Conservation (phyloP, 2,113 vertebrate genomes). For the Caretta caretta region DNA sequence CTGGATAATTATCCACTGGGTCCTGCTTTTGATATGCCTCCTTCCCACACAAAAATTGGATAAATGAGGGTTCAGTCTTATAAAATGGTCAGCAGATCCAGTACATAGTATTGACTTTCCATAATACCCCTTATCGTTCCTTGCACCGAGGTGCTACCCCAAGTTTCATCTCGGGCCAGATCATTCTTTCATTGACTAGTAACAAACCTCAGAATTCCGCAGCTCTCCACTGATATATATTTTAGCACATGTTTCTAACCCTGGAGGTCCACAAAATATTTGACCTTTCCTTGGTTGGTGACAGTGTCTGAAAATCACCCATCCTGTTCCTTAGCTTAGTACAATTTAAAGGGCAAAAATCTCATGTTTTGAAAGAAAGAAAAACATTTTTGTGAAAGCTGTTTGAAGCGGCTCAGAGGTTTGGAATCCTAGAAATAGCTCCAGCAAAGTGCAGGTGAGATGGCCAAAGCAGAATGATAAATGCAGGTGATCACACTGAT, state of each 20-base stretch:
- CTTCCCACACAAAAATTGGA: neutral
- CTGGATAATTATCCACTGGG: neutral
- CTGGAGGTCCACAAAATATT: neutral
- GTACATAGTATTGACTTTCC: neutral
- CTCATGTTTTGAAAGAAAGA: neutral
- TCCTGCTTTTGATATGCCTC: neutral
- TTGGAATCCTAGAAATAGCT: neutral
- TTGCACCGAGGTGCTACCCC: neutral
- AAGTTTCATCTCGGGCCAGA: neutral
- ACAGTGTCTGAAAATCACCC: neutral
- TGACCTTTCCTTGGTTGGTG: too few relatives aligned
- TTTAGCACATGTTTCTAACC: neutral
- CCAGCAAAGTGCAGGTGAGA: neutral
- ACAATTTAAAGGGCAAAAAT: neutral
- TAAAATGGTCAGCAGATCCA: neutral
- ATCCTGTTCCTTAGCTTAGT: neutral
- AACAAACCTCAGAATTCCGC: neutral
- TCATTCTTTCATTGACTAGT: neutral
- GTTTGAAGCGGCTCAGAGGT: neutral
- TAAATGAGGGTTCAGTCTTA: neutral
- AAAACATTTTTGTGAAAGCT: neutral
- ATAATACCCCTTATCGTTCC: neutral
- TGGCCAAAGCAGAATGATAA: neutral
- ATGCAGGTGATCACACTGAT: neutral
- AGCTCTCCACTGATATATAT: neutral